These are phyloP conservation scores for Eumaeus atala DNA, from an alignment of 1,140 invertebrate species.

Conservation along the genomic window DNA sequence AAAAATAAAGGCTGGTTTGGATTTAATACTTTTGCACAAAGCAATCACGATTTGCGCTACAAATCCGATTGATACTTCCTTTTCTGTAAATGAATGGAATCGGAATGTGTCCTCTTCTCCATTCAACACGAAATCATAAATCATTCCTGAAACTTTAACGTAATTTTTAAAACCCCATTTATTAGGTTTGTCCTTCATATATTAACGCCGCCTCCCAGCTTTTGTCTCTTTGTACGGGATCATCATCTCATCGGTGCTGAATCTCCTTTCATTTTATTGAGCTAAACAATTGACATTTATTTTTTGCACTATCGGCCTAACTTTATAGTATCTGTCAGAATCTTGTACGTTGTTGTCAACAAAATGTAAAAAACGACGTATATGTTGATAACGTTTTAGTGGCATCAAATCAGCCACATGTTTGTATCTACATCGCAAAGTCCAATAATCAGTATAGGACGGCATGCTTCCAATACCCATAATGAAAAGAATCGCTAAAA, in stretches of 20 bases:
- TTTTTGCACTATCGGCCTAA: constrained; percentile 24
- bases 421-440: too few species aligned
- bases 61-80: constrained; percentile 30
- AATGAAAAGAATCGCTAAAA: too few species aligned
- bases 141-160: too few species aligned
- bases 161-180: too few species aligned
- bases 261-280: constrained; percentile 24
- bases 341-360: too few species aligned
- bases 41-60: constrained; percentile 29
- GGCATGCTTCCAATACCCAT: too few species aligned
- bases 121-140: too few species aligned
- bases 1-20: constrained; percentile 24
- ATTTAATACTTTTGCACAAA: constrained; percentile 26
- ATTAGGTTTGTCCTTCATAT: too few species aligned
- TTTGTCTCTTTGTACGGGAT: constrained; percentile 27
- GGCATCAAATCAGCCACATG: too few species aligned
- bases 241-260: constrained; percentile 31
- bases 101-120: constrained; percentile 34
- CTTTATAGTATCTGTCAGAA: constrained; percentile 26
- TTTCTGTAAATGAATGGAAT: constrained; percentile 21
- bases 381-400: constrained; percentile 7
- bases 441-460: too few species aligned
- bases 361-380: constrained; percentile 8
- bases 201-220: constrained; percentile 36
- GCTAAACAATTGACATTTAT: constrained; percentile 25